phyloP scores from a whole-genome alignment of 2,888 invertebrate species.

The Xestobium rufovillosum region DNA sequence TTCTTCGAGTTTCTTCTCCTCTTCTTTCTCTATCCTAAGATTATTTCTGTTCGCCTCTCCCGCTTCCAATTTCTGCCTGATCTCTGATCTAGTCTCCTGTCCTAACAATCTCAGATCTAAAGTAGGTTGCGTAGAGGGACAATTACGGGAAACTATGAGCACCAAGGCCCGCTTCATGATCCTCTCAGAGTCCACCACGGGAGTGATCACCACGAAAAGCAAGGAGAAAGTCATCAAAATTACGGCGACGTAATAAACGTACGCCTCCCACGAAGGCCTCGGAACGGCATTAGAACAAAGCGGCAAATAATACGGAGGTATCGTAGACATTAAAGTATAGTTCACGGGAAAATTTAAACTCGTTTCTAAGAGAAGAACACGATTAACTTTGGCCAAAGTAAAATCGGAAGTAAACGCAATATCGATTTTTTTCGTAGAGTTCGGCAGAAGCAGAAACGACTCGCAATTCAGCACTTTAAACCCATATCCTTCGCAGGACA shows the following conservation, averaged over 20 bases:
- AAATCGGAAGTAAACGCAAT: slow-evolving; percentile 87
- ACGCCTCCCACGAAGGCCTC: slow-evolving; percentile 70
- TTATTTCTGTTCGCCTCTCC: slow-evolving; percentile 12
- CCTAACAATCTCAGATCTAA: slow-evolving; percentile 54
- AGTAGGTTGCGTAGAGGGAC: slow-evolving; percentile 50
- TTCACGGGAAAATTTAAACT: slow-evolving; percentile 55
- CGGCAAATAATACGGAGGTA: slow-evolving; percentile 54
- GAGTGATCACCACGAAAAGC: slow-evolving; percentile 57
- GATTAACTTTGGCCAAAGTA: slow-evolving; percentile 65
- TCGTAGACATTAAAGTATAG: slow-evolving; percentile 62
- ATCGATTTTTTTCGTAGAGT: slow-evolving; percentile 68
- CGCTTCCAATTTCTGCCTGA: slow-evolving; percentile 29
- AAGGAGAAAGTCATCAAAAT: slow-evolving; percentile 55
- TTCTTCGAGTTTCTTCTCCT: slow-evolving; percentile 27
- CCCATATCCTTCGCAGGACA: slow-evolving; percentile 69
- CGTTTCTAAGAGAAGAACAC: slow-evolving; percentile 54
- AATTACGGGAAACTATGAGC: slow-evolving; percentile 42
- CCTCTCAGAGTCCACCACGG: slow-evolving; percentile 65
- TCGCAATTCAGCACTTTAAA: slow-evolving; percentile 70
- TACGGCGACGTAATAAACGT: slow-evolving; percentile 56
- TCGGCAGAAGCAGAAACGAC: slow-evolving; percentile 63
- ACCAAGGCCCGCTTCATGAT: slow-evolving; percentile 50
- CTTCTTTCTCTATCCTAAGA: slow-evolving; percentile 22
- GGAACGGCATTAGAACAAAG: slow-evolving; percentile 61
- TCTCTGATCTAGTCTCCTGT: slow-evolving; percentile 41